Percentiles rank a stretch among this genome's conserved stretches.
phyloP scores from a whole-genome alignment of 2,888 invertebrate species.

The Orthonevra nobilis region DNA sequence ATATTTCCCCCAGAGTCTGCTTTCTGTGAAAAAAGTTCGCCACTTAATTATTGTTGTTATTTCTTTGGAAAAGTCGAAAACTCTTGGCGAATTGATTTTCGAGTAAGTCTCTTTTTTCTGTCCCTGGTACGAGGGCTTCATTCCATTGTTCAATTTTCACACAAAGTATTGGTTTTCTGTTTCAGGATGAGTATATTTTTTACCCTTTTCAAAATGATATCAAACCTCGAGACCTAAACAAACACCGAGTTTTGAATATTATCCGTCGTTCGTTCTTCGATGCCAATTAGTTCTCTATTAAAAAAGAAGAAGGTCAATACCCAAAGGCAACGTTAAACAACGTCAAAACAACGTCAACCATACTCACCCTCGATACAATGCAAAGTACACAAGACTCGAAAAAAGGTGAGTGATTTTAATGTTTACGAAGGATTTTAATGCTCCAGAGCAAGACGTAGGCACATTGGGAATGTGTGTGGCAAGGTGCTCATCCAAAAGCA shows the following conservation, averaged over 20 bases:
- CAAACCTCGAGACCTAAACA: conserved; percentile 29
- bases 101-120: conserved; percentile 16
- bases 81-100: conserved; percentile 56
- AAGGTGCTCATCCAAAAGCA: conserved; percentile 2
- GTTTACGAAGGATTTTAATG: conserved; percentile 51
- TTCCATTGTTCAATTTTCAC: no score
- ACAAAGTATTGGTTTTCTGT: background rate
- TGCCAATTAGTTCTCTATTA: conserved; percentile 67
- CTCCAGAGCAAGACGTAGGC: background rate
- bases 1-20: conserved; percentile 22
- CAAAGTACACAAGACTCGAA: conserved; percentile 17
- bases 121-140: conserved; percentile 1
- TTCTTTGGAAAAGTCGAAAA: conserved; percentile 22
- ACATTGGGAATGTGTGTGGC: background rate
- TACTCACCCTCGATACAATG: background rate
- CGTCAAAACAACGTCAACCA: conserved; percentile 24
- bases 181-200: background rate
- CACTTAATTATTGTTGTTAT: conserved; percentile 52
- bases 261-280: conserved; percentile 5
- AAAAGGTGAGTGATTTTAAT: conserved; percentile 57
- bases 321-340: conserved; percentile 21
- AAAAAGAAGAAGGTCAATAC: conserved; percentile 65
- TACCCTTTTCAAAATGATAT: background rate
- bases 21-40: conserved; percentile 9
- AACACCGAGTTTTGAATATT: conserved; percentile 44